phyloP scores from a whole-genome alignment of 2,888 invertebrate genomes.

The Zaprionus lineosus region DNA sequence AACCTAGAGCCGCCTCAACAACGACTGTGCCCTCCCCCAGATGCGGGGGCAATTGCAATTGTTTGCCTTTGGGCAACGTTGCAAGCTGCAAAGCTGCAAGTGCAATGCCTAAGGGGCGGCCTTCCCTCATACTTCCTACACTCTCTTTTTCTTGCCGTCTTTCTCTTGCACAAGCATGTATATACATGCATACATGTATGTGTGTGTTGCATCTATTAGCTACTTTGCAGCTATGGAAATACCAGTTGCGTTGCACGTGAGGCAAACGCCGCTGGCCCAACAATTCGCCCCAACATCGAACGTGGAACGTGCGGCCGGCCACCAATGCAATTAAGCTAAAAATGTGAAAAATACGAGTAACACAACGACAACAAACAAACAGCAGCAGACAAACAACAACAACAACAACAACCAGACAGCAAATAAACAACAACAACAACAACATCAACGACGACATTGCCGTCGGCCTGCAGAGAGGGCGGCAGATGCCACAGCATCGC shows the following conservation, averaged over 20 bases:
- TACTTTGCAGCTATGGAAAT: conserved; percentile 60
- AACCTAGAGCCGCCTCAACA: conserved; percentile 23
- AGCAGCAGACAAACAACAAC: conserved; percentile 9
- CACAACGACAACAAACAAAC: conserved; percentile 12
- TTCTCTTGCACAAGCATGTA: no score
- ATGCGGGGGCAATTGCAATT: conserved; percentile 27
- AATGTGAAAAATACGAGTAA: conserved; percentile 69
- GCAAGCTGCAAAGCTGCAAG: conserved; percentile 57
- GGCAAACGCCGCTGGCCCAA: conserved; percentile 55
- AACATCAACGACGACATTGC: not conserved
- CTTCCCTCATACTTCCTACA: not conserved
- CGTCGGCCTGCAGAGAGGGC: not conserved
- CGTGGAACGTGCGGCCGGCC: conserved; percentile 73
- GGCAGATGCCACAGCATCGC: conserved; percentile 25
- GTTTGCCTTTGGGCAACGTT: conserved; percentile 53
- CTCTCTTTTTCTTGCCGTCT: no score
- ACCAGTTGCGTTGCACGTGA: conserved; percentile 68
- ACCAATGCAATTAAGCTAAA: conserved; percentile 77
- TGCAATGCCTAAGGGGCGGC: conserved; percentile 12
- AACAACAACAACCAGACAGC: conserved; percentile 1
- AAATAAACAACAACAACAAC: conserved; percentile 3
- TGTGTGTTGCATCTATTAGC: conserved; percentile 64
- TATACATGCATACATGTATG: no score
- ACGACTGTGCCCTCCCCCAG: conserved; percentile 29
- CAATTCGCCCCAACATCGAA: conserved; percentile 50